phyloP scores from a whole-genome alignment of 2,797 vertebrate species.

The Phoeniculus purpureus region DNA sequence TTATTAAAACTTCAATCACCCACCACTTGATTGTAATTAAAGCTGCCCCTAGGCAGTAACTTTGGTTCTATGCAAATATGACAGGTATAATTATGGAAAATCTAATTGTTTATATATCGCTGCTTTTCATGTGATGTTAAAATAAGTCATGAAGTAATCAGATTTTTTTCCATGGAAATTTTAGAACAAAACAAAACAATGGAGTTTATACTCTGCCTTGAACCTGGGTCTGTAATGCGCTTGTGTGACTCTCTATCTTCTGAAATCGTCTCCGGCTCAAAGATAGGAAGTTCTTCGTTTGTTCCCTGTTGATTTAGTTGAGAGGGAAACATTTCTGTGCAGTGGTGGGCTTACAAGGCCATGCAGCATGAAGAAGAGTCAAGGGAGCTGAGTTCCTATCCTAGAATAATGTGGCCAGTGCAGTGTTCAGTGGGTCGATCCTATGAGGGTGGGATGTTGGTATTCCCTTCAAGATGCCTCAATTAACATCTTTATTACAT shows the following conservation, averaged over 20 bases:
- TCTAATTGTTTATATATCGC: constrained; percentile 51
- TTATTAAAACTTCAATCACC: constrained; percentile 74
- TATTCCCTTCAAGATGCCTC: background rate
- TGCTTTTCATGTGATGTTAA: constrained; percentile 50
- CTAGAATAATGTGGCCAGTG: accelerated
- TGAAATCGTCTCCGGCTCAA: background rate
- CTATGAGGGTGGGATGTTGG: accelerated
- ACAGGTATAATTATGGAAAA: constrained; percentile 68
- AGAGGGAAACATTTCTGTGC: background rate
- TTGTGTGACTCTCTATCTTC: background rate
- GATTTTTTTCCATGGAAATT: background rate
- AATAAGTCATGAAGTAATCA: constrained; percentile 32
- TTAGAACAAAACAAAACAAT: background rate
- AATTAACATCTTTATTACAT: background rate
- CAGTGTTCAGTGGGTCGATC: background rate
- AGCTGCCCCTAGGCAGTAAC: constrained; percentile 67
- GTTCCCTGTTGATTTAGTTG: background rate
- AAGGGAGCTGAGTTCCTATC: background rate
- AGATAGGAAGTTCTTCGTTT: background rate
- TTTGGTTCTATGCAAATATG: constrained; percentile 65
- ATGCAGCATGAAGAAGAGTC: background rate
- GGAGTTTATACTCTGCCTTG: background rate
- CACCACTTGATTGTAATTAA: constrained; percentile 74
- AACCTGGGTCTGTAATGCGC: background rate
- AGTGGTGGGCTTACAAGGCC: background rate